These are phyloP conservation scores for Caenorhabditis becei DNA, from an alignment of 2,888 invertebrate genomes.

Conservation along the genomic window DNA sequence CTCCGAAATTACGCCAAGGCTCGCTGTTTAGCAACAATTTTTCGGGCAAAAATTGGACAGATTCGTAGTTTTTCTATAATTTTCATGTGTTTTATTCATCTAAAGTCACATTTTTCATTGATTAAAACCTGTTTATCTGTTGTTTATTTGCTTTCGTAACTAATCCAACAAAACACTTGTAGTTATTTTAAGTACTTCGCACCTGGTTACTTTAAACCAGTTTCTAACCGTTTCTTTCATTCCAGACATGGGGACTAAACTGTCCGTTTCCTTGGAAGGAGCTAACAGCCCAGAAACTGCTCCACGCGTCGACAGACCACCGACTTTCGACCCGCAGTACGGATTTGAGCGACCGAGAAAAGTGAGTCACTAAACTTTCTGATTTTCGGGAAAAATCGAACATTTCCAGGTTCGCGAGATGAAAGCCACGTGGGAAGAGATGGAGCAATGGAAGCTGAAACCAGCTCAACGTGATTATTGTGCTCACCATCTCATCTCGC, in stretches of 20 bases:
- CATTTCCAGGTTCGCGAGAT: conserved; percentile 66
- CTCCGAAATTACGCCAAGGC: conserved; percentile 34
- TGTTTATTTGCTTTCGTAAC: too few species aligned
- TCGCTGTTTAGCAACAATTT: conserved; percentile 21
- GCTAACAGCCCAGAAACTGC: conserved; percentile 74
- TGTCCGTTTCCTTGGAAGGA: conserved; percentile 77
- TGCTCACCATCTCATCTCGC: conserved; percentile 77
- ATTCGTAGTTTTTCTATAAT: conserved; percentile 1
- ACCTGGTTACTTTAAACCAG: background rate
- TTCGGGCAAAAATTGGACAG: conserved; percentile 31
- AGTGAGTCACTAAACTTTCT: conserved; percentile 57
- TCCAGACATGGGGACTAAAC: conserved; percentile 76
- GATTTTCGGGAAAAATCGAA: background rate
- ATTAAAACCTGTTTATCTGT: too few species aligned
- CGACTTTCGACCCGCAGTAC: conserved; percentile 80
- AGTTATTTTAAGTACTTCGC: background rate
- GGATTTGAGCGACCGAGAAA: conserved; percentile 79
- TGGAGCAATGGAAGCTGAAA: conserved; percentile 76
- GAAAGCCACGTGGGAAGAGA: conserved; percentile 75
- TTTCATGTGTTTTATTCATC: background rate
- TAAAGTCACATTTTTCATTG: too few species aligned
- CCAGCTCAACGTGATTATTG: conserved; percentile 80
- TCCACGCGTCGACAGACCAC: conserved; percentile 79
- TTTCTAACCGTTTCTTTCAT: background rate
- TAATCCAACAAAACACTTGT: too few species aligned